Evolutionary conservation across 2,797 vertebrate species (phyloP), one percentile per base, ranked within the genome.

Genomic region (Tachyglossus aculeatus): DNA sequence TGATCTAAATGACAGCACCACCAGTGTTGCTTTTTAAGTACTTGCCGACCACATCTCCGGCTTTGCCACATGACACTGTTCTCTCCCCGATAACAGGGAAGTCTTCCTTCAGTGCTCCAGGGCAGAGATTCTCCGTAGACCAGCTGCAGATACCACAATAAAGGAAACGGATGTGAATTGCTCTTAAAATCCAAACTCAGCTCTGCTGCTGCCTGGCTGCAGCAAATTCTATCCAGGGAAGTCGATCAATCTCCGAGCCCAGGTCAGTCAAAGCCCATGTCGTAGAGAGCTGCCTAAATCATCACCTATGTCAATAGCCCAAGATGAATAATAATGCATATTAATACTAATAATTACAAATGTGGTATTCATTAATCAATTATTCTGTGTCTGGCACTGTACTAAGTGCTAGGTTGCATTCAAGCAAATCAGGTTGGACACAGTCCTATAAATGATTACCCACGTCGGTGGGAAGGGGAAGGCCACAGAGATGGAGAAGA

Each of bases 141-240:
- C 88, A 62, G 45, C 88, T 77, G 83, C 89, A 90, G 89, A 88
- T 88, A 89, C 86, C 90, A 93, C 87, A 91, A 92, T 91, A 93
- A 93, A 93, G 87, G 85, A 89, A 84, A 93, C 78, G 89, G 87
- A 90, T 89, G 90, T 88, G 92, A 90, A 88, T 91, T 88, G 85
- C 88, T 85, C 82, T 75, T 89, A 91, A 91, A 89, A 90, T 85
- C 89, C 2, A 19, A n/a, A 71, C 63, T 81, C 77, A 77, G 84
- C 85, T 91, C 77, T 55, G 80, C 81, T 88, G 87, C 73, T 82
- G 84, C 74, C 83, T 87, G 71, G 83, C 89, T 88, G 90, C 87
- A 88, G 83, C 88, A 90, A 92, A 90, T 81, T 84, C 85, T 80
- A 85, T 89, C 85, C 86, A 83, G 79, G 83, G 65, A 58, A 86